phyloP scores from a whole-genome alignment of 2,113 vertebrate genomes.

The Notothenia rossii region DNA sequence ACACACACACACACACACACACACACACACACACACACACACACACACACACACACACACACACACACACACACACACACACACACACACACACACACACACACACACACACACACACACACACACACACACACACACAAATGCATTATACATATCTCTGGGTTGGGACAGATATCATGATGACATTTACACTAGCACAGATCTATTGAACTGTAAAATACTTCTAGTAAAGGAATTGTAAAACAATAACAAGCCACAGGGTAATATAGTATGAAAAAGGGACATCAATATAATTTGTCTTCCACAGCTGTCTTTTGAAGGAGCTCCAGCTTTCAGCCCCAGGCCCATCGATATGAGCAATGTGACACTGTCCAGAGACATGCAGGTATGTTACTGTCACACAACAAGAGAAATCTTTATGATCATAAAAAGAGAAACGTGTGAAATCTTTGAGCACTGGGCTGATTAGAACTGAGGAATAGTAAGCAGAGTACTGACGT shows the following conservation, averaged over 20 bases:
- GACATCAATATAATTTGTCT: neutral
- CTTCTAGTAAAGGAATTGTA: neutral
- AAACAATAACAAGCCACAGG: neutral
- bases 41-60: neutral
- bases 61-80: neutral
- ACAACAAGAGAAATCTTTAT: neutral
- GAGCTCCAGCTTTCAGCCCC: conserved; percentile 90
- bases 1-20: neutral
- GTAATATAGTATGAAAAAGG: neutral
- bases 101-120: neutral
- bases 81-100: too few species aligned
- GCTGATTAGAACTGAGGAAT: neutral
- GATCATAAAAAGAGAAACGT: too few species aligned
- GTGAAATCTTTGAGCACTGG: too few species aligned
- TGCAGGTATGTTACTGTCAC: conserved; percentile 86
- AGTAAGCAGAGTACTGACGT: neutral
- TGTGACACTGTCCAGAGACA: conserved; percentile 93
- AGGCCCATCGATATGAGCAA: conserved; percentile 98
- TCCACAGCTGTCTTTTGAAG: conserved; percentile 90
- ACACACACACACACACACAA: too few species aligned
- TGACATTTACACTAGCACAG: neutral
- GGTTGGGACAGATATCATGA: neutral
- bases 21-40: too few species aligned
- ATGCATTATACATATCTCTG: neutral
- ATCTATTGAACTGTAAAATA: neutral